phyloP scores from a whole-genome alignment of 2,888 invertebrate species.

The Synergus japonicus region DNA sequence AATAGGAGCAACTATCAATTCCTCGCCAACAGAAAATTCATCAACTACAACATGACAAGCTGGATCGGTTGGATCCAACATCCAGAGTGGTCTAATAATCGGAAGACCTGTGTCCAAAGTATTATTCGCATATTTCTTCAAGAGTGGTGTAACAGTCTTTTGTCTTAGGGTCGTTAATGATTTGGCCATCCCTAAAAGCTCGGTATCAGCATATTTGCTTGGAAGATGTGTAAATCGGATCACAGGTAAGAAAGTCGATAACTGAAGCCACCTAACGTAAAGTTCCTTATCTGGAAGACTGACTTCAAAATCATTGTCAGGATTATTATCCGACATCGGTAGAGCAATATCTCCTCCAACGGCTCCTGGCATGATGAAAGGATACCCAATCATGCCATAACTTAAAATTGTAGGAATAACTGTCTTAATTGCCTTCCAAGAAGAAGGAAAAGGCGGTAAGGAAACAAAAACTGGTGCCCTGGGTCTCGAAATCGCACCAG shows the following conservation, averaged over 20 bases:
- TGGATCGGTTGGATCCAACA: constrained; percentile 88
- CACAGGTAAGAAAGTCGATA: constrained; percentile 93
- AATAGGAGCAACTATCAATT: constrained; percentile 94
- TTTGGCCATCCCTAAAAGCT: constrained; percentile 87
- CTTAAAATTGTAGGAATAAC: constrained; percentile 93
- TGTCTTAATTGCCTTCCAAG: constrained; percentile 90
- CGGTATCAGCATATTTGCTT: constrained; percentile 90
- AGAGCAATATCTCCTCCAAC: constrained; percentile 93
- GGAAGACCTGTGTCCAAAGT: constrained; percentile 90
- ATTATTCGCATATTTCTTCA: constrained; percentile 88
- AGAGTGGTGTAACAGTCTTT: constrained; percentile 85
- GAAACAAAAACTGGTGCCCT: constrained; percentile 92
- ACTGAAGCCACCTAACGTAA: constrained; percentile 91
- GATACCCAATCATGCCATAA: constrained; percentile 94
- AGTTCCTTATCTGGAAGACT: constrained; percentile 87
- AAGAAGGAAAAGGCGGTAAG: constrained; percentile 90
- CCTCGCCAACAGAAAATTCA: constrained; percentile 93
- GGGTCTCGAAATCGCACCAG: constrained; percentile 89
- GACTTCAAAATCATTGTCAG: constrained; percentile 89
- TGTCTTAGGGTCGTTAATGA: constrained; percentile 86
- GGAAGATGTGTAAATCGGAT: constrained; percentile 92
- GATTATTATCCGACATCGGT: constrained; percentile 81
- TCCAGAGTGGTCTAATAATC: constrained; percentile 93
- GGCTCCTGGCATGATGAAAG: constrained; percentile 94
- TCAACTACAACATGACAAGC: constrained; percentile 88